Evolutionary conservation across 2,113 vertebrate species (phyloP).

Genomic region (Talpa occidentalis): DNA sequence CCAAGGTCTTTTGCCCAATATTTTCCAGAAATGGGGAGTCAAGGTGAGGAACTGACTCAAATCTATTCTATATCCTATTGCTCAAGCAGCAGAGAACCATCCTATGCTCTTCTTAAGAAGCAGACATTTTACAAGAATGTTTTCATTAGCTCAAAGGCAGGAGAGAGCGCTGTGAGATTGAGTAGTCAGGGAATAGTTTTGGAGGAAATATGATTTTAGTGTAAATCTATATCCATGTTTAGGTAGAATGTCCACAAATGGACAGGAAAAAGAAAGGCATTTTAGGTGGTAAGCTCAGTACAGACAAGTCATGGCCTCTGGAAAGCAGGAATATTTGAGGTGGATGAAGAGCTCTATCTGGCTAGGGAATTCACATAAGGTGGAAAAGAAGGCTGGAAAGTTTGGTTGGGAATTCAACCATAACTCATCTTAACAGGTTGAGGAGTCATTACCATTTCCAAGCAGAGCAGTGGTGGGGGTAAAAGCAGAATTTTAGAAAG

Average conservation of each 20-base stretch:
- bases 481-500: slow-evolving; percentile 21
- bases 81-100: not conserved
- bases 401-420: slow-evolving; percentile 35
- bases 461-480: not conserved
- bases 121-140: not conserved
- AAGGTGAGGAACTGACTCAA: not conserved
- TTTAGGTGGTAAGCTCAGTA: not conserved
- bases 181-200: slow-evolving; percentile 37
- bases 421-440: not conserved
- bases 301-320: not conserved
- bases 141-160: slow-evolving; percentile 16
- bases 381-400: slow-evolving; percentile 14
- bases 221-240: not conserved
- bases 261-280: not conserved
- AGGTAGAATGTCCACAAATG: slow-evolving; percentile 1
- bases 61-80: not conserved
- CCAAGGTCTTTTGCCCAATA: not conserved
- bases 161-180: not conserved
- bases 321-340: slow-evolving; percentile 28
- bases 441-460: not conserved
- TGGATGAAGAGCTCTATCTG: not conserved
- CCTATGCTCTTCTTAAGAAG: not conserved
- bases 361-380: not conserved
- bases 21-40: slow-evolving; percentile 34
- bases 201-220: not conserved